These are phyloP conservation scores for Agraylea sexmaculata DNA, from an alignment of 1,140 invertebrate genomes.

Conservation along the genomic window DNA sequence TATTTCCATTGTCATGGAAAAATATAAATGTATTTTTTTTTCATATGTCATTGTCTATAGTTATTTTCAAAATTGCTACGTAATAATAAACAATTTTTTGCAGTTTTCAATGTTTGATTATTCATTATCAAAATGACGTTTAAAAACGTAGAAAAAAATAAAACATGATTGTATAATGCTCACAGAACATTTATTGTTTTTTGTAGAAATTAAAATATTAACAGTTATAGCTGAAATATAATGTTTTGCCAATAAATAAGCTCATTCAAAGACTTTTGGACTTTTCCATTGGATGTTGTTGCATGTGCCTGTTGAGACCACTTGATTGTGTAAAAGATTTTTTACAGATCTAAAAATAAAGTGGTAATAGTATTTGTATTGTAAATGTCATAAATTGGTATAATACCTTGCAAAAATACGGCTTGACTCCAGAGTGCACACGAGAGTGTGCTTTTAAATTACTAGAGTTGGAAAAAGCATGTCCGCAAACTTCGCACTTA, in stretches of 20 bases:
- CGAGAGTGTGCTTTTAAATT: constrained; percentile 16
- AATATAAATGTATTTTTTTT: no score
- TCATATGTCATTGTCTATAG: no score
- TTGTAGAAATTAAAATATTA: not conserved
- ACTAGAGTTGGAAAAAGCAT: constrained; percentile 19
- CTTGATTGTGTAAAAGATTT: constrained; percentile 18
- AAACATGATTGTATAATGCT: not conserved
- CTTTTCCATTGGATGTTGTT: constrained; percentile 18
- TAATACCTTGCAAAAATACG: constrained; percentile 20
- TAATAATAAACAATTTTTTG: no score
- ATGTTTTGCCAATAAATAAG: no score
- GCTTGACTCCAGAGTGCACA: constrained; percentile 19
- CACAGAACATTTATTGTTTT: not conserved
- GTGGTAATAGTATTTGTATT: constrained; percentile 3
- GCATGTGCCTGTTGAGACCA: constrained; percentile 19
- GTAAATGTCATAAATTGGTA: not conserved
- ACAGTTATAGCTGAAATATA: not conserved
- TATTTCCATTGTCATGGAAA: no score
- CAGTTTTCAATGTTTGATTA: not conserved
- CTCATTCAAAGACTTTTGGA: no score
- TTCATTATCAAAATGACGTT: not conserved
- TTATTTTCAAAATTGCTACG: no score
- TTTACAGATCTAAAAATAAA: constrained; percentile 17
- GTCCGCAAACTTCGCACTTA: constrained; percentile 43
- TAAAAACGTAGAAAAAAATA: not conserved